These are phyloP conservation scores for Orestias chungarensis DNA, from an alignment of 2,797 vertebrate genomes.

Conservation along the genomic window DNA sequence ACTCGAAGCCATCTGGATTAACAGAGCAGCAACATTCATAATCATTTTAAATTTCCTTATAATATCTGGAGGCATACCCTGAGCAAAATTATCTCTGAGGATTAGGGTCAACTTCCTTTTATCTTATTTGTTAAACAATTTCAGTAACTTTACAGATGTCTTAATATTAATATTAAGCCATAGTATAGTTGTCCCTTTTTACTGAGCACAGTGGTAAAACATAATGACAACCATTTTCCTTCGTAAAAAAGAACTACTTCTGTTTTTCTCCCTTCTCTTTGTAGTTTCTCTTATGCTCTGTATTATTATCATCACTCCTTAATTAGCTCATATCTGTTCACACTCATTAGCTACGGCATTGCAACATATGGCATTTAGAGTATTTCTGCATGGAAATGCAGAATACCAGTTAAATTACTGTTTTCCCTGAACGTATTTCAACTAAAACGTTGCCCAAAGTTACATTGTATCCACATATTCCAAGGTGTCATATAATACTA, in stretches of 20 bases:
- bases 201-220: background rate
- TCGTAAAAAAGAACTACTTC: conserved; percentile 12
- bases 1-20: background rate
- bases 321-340: conserved; percentile 55
- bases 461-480: background rate
- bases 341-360: conserved; percentile 50
- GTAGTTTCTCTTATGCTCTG: conserved; percentile 26
- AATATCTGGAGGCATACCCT: background rate
- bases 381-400: conserved; percentile 44
- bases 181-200: background rate
- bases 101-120: background rate
- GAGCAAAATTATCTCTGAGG: background rate
- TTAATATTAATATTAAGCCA: background rate
- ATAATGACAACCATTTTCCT: background rate
- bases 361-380: conserved; percentile 54
- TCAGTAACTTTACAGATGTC: background rate
- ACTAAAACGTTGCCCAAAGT: background rate
- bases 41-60: background rate
- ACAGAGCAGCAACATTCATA: background rate
- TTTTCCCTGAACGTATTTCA: conserved; percentile 38
- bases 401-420: conserved; percentile 20
- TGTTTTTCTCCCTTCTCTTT: conserved; percentile 26
- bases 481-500: background rate
- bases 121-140: background rate
- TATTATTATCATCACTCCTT: conserved; percentile 31